Conservation (phyloP, 2,888 invertebrate genomes). For the Erpobdella octoculata region DNA sequence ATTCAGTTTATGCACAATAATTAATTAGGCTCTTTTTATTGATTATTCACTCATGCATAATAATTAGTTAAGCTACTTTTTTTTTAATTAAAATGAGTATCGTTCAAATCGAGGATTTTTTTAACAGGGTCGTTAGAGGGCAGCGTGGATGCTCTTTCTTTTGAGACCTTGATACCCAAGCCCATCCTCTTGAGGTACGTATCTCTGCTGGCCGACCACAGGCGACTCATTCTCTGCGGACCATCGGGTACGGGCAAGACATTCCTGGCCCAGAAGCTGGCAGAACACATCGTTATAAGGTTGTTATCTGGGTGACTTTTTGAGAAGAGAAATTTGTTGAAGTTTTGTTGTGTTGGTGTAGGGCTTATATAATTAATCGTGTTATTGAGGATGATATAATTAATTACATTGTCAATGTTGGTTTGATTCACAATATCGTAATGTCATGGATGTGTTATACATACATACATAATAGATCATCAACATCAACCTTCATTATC, state of each 20-base stretch:
- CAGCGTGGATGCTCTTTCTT: conserved; percentile 83
- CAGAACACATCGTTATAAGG: conserved; percentile 73
- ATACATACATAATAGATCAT: no score
- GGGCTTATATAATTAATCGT: no score
- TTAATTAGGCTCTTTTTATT: background rate
- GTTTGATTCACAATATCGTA: no score
- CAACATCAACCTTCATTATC: background rate
- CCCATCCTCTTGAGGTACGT: conserved; percentile 88
- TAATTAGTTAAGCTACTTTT: background rate
- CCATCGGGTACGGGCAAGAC: conserved; percentile 95
- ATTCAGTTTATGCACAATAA: background rate
- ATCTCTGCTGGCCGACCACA: conserved; percentile 79
- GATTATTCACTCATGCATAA: background rate
- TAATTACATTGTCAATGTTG: no score
- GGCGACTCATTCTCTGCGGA: conserved; percentile 87
- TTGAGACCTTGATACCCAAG: conserved; percentile 90
- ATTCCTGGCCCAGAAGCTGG: conserved; percentile 84
- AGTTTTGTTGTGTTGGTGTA: background rate
- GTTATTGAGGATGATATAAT: background rate
- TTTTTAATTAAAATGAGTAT: background rate
- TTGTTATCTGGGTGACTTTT: background rate
- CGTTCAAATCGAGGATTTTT: background rate
- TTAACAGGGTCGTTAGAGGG: conserved; percentile 25
- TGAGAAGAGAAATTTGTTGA: background rate
- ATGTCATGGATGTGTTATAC: no score